Conservation (phyloP, 1,140 invertebrate genomes). For the Pogonus chalceus region DNA sequence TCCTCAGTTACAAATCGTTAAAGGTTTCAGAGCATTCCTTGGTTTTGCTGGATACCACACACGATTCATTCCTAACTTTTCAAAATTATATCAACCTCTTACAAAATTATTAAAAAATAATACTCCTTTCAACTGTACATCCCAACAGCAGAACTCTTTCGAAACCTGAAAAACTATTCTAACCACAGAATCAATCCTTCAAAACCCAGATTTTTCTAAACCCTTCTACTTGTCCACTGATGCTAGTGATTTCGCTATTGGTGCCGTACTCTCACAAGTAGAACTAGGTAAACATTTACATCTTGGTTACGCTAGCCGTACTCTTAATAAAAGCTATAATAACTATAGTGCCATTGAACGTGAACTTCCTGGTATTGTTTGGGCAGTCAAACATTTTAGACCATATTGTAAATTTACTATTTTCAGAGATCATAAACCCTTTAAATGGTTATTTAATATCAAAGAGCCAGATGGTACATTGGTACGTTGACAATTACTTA, state of each 20-base stretch:
- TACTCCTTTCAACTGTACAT: constrained; percentile 9
- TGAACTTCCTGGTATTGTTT: constrained; percentile 17
- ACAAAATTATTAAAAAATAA: constrained; percentile 14
- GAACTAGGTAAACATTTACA: constrained; percentile 23
- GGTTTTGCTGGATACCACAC: constrained; percentile 24
- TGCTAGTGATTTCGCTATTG: constrained; percentile 17
- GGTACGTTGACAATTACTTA: constrained; percentile 14
- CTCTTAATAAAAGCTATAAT: constrained; percentile 25
- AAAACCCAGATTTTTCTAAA: constrained; percentile 24
- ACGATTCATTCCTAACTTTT: constrained; percentile 16
- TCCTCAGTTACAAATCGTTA: constrained; percentile 17
- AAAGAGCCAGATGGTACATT: neutral
- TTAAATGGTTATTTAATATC: constrained; percentile 24
- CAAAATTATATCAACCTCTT: constrained; percentile 16
- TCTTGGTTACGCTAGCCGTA: constrained; percentile 25
- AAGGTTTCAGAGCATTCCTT: constrained; percentile 20
- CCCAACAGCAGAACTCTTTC: constrained; percentile 10
- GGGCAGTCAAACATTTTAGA: constrained; percentile 16
- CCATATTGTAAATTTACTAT: constrained; percentile 20
- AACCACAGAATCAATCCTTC: constrained; percentile 12
- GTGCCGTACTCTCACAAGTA: constrained; percentile 26
- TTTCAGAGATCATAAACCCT: constrained; percentile 13
- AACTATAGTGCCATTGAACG: constrained; percentile 36
- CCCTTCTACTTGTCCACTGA: constrained; percentile 27
- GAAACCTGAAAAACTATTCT: constrained; percentile 12